A percentile compares a stretch with the other conserved stretches of the same genome.
Conservation (phyloP, 2,888 invertebrate species). For the Oeneis ivallda region DNA sequence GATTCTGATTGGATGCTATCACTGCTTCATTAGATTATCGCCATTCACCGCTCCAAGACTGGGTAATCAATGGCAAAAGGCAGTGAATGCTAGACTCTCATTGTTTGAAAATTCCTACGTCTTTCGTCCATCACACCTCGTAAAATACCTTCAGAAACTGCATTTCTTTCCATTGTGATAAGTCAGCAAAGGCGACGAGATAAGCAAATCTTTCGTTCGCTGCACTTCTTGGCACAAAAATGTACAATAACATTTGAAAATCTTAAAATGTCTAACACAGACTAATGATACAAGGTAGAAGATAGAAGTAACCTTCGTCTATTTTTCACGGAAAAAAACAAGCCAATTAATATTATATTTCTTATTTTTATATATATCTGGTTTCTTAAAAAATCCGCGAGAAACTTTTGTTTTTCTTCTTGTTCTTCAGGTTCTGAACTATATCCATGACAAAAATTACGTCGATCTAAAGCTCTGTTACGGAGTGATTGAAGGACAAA, state of each 20-base stretch:
- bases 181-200: not conserved
- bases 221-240: constrained; percentile 17
- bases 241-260: constrained; percentile 14
- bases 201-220: constrained; percentile 18
- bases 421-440: too few relatives aligned
- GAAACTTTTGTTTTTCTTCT: too few relatives aligned
- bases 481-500: too few relatives aligned
- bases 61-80: not conserved
- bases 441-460: too few relatives aligned
- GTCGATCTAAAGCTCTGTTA: too few relatives aligned
- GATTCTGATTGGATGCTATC: too few relatives aligned
- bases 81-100: not conserved
- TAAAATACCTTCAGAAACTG: constrained; percentile 11
- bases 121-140: not conserved
- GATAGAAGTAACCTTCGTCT: not conserved
- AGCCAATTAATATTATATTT: too few relatives aligned
- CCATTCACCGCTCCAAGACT: too few relatives aligned
- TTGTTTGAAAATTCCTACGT: not conserved
- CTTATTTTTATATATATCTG: not conserved
- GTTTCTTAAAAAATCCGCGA: too few relatives aligned
- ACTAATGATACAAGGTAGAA: not conserved
- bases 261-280: constrained; percentile 12
- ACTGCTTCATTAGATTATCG: too few relatives aligned
- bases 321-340: not conserved
- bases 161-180: constrained; percentile 4